Evolutionary conservation across 2,888 invertebrate genomes (phyloP).

Genomic region (Biston betularia): DNA sequence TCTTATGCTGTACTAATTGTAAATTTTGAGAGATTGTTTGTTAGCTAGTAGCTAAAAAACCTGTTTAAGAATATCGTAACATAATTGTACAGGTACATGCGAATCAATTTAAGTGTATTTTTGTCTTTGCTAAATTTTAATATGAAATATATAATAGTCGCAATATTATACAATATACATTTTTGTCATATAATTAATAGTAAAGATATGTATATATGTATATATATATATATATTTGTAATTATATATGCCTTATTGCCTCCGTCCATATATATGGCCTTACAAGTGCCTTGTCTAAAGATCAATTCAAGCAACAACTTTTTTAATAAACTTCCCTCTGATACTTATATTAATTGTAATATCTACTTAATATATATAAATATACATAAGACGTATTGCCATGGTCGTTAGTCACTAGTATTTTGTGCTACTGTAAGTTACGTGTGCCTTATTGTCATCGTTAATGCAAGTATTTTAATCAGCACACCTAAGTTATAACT

Average conservation of each 20-base stretch:
- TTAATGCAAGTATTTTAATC: not conserved
- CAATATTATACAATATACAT: conserved; percentile 7
- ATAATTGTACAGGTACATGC: conserved; percentile 7
- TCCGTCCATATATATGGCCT: conserved; percentile 65
- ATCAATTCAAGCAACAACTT: not conserved
- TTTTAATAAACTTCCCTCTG: conserved; percentile 13
- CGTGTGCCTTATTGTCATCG: conserved; percentile 46
- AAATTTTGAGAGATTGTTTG: too few species aligned
- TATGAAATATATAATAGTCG: conserved; percentile 1
- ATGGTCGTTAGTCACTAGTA: conserved; percentile 77
- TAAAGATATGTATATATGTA: conserved; percentile 26
- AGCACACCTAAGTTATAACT: not conserved
- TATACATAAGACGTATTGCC: conserved; percentile 59
- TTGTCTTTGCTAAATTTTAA: conserved; percentile 7
- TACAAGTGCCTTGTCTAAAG: conserved; percentile 28
- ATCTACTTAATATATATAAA: conserved; percentile 7
- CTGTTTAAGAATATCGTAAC: conserved; percentile 2
- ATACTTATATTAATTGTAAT: conserved; percentile 4
- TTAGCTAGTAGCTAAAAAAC: too few species aligned
- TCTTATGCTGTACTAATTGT: too few species aligned
- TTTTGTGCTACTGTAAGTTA: conserved; percentile 67
- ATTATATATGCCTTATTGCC: conserved; percentile 72
- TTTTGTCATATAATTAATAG: conserved; percentile 6
- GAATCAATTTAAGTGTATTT: conserved; percentile 11
- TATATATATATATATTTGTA: too few species aligned